Evolutionary conservation across 2,113 vertebrate genomes (phyloP), one percentile per base, ranked within the genome.

Genomic region (Poicephalus gulielmi): DNA sequence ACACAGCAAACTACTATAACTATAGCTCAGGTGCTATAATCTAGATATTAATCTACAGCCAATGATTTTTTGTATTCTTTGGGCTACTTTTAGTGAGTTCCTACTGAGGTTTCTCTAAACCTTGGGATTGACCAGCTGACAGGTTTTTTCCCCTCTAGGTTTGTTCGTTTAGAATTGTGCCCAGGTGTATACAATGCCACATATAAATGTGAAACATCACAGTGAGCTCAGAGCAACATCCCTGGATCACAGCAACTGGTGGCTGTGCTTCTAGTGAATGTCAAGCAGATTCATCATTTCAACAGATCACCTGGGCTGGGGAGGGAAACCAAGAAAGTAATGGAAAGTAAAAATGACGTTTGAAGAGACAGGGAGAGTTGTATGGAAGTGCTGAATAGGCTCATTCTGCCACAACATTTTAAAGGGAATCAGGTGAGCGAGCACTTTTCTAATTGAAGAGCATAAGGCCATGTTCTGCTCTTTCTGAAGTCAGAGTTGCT

Each of bases 151-250:
- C n/a, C 18, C 10, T 27, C 23, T 8, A 47, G 27, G 24, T 50
- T 23, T 23, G 16, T 18, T 46, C 8, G 59, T 59, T n/a, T 15
- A 37, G 39, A 33, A 37, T 43, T 35, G 14, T 57, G 24, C 8
- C 33, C 37, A 41, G 55, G 25, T 4, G 7, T 28, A 12, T 24
- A 31, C 7, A 22, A 46, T 2, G 30, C 6, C 20, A 28, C 1
- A 0, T 7, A 66, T 2, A 35, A 31, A 47, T 7, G 35, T 2
- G 10, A 47, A 76, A 59, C 0, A 0, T 7, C 1, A 3, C 33
- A 41, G 17, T 23, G 6, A 75, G 31, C 53, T 62, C 17, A 33
- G 28, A 60, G 73, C 13, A 71, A 20, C 66, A 41, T 31, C 35
- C 33, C 25, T 7, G 35, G 33, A 20, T 6, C 28, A 22, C 1